Evolutionary conservation across 2,888 invertebrate species (phyloP).

Genomic region (Synanthedon vespiformis): DNA sequence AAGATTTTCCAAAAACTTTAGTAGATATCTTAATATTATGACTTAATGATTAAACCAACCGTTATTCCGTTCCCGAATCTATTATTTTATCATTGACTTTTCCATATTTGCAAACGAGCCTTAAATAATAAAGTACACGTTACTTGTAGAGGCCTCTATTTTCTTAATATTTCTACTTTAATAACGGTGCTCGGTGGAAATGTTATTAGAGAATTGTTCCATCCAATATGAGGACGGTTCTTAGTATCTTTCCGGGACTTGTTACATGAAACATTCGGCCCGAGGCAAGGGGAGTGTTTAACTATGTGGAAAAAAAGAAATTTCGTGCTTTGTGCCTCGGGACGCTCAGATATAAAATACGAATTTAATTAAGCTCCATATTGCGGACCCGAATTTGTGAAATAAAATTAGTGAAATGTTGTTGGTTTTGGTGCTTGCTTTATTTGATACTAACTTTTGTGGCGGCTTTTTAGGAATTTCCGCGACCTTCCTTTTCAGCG

Average conservation of each 20-base stretch:
- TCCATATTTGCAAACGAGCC: too few relatives aligned
- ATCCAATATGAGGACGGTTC: background rate
- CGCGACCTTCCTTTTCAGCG: too few relatives aligned
- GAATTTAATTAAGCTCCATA: conserved; percentile 52
- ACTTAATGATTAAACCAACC: too few relatives aligned
- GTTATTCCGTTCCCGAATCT: too few relatives aligned
- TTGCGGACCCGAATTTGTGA: conserved; percentile 28
- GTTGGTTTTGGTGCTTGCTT: background rate
- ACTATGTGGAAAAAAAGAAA: conserved; percentile 47
- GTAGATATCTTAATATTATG: too few relatives aligned
- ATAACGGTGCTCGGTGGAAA: background rate
- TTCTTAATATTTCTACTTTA: background rate
- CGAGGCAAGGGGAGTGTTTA: conserved; percentile 34
- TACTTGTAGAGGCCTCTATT: background rate
- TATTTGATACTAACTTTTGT: background rate
- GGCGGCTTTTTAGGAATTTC: too few relatives aligned
- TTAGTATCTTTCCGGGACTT: conserved; percentile 6
- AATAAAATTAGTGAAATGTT: conserved; percentile 20
- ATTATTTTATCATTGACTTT: too few relatives aligned
- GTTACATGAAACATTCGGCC: conserved; percentile 37
- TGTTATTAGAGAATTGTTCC: background rate
- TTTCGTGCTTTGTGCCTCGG: conserved; percentile 25
- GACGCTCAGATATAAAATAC: conserved; percentile 42
- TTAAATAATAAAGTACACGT: background rate
- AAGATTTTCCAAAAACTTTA: too few relatives aligned